These are phyloP conservation scores for Notothenia rossii DNA, from an alignment of 2,113 vertebrate genomes.

Conservation along the genomic window DNA sequence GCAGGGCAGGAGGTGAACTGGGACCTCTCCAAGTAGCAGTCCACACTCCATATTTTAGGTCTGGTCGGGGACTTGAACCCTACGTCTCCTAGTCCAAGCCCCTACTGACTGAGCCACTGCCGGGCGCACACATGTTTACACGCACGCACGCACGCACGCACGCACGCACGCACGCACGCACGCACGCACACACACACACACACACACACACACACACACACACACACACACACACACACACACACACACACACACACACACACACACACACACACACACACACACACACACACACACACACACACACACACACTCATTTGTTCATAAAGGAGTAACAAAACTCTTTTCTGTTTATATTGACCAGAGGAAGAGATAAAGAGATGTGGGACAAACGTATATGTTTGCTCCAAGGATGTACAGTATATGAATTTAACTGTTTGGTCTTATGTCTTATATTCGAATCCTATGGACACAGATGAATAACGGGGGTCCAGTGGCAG, in stretches of 20 bases:
- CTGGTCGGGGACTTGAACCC: too few relatives aligned
- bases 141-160: too few relatives aligned
- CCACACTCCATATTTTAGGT: too few relatives aligned
- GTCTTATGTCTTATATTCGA: too few relatives aligned
- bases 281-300: conserved; percentile 8
- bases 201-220: too few relatives aligned
- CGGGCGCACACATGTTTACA: not conserved
- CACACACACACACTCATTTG: not conserved
- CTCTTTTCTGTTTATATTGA: not conserved
- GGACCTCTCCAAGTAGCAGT: too few relatives aligned
- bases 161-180: too few relatives aligned
- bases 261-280: not conserved
- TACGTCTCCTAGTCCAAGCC: too few relatives aligned
- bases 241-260: conserved; percentile 4
- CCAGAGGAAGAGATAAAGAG: not conserved
- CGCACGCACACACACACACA: too few relatives aligned
- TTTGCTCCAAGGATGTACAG: not conserved
- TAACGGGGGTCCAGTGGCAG: not conserved
- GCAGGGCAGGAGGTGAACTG: too few relatives aligned
- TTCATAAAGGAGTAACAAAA: not conserved
- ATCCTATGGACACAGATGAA: not conserved
- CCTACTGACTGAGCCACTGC: too few relatives aligned
- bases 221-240: not conserved
- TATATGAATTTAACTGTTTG: not conserved
- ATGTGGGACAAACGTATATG: not conserved